These are phyloP conservation scores for Talpa occidentalis DNA, from an alignment of 2,113 vertebrate genomes.

Conservation along the genomic window DNA sequence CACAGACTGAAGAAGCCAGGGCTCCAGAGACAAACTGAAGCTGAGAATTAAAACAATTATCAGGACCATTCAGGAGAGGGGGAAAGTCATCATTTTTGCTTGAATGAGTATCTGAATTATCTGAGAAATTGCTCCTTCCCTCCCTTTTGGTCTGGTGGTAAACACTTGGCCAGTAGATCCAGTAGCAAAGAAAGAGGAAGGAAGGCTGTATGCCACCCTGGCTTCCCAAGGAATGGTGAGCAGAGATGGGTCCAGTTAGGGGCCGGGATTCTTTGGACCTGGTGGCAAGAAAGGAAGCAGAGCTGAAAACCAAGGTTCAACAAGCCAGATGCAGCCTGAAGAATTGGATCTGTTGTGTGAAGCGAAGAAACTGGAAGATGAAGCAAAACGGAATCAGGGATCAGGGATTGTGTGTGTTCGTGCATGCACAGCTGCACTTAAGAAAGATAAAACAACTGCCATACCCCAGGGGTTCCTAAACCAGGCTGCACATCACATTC, in stretches of 20 bases:
- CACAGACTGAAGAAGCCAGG: neutral
- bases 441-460: no score
- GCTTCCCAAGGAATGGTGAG: neutral
- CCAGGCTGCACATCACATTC: neutral
- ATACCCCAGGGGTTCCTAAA: no score
- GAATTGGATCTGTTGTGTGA: neutral
- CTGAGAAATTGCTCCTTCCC: neutral
- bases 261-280: neutral
- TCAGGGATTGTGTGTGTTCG: neutral
- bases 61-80: neutral
- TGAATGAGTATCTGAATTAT: slow-evolving; percentile 38
- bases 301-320: neutral
- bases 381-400: neutral
- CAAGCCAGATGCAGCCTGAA: neutral
- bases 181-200: neutral
- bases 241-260: neutral
- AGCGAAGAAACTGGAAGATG: neutral
- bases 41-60: slow-evolving; percentile 41
- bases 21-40: slow-evolving; percentile 39
- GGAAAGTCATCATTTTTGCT: neutral
- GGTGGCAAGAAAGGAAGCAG: neutral
- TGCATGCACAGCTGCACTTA: neutral
- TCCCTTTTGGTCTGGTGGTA: neutral
- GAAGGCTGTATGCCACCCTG: neutral
- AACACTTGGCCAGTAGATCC: neutral